Evolutionary conservation across 2,113 vertebrate genomes (phyloP), one percentile per base, ranked within the genome.

Genomic region (Telmatochromis sp.): DNA sequence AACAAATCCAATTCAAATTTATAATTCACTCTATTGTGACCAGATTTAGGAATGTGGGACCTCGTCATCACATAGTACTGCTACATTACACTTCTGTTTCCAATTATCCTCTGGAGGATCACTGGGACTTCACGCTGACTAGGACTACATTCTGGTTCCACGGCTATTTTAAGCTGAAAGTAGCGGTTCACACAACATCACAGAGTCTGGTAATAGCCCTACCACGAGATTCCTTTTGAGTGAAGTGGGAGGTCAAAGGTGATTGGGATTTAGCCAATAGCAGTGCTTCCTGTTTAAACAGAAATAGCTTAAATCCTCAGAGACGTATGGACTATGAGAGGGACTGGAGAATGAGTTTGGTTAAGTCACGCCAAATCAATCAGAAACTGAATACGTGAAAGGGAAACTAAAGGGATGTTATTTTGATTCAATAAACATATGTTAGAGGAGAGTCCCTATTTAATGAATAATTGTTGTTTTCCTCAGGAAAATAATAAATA

Each of bases 221-320:
- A 63, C 80, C 47, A 21, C 3, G 23, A 82, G 90, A 90, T 89
- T 91, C 82, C 82, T 82, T 87, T 85, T 85, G 57, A 92, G 63
- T 93, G 90, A 89, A 80, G 14, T 31, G 15, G 21, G 42, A 31
- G 82, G 91, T 90, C 87, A 93, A 87, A 92, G 86, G 81, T 93
- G 40, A 90, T 10, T 14, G 83, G 73, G 81, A 71, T 28, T 54
- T 35, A 83, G 81, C 47, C 84, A 87, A 63, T 83, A 54, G 73
- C 58, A 85, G 87, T 33, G 63, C 68, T 95, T 95, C 90, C 91
- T 88, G 88, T 92, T 89, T 55, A 13, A 92, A 73, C 10, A 50
- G 31, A 86, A 94, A 95, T 95, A 93, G 73, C 87, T 95, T 3
- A 90, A 95, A 85, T 95, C 95, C 95, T 92, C 65, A 63, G 93